Base-by-base conservation (phyloP, 2,113 vertebrate genomes). In the Apodemus speciosus region DNA sequence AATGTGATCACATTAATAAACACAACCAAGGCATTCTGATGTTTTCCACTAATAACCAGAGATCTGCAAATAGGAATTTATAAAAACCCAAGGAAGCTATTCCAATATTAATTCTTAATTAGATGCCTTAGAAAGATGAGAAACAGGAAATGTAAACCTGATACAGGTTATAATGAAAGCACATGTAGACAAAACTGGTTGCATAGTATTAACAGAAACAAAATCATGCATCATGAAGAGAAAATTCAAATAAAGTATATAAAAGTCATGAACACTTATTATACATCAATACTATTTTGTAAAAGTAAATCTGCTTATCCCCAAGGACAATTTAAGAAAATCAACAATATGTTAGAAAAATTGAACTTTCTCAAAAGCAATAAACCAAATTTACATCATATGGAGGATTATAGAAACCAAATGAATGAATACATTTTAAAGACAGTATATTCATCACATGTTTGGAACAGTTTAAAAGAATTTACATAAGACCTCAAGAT, bases 311-410 rank as follows among this genome's bases (percentile, higher is more conserved):
- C 73, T 56, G 49, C 49, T 66, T 6, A 85, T 10, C 27, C 14
- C 66, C 35, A 73, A 60, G 13, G 18, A n/a, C 30, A 85, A 68
- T 68, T 53, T 85, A 4, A 30, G 83, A 80, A 85, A 75, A 72
- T 79, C 15, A 23, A n/a, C 8, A 72, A 66, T 25, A 49, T 66
- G 18, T 35, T 43, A 30, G 8, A 88, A 25, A 80, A 64, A 25
- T 32, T 75, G 38, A 79, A 40, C 0, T 80, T 96, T 93, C 56
- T 91, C 66, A 89, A 73, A 93, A 53, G 79, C 38, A 77, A 58
- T 85, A 68, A 27, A 53, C 27, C 51, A 38, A 69, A 90, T 49
- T 69, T 40, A 89, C 73, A 81, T 87, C 20, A 87, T 69, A 96
- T 58, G 66, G 21, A 93, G 14, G 8, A 77, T 73, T 79, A 85